Conservation (phyloP, 2,113 vertebrate species). For the Euleptes europaea region DNA sequence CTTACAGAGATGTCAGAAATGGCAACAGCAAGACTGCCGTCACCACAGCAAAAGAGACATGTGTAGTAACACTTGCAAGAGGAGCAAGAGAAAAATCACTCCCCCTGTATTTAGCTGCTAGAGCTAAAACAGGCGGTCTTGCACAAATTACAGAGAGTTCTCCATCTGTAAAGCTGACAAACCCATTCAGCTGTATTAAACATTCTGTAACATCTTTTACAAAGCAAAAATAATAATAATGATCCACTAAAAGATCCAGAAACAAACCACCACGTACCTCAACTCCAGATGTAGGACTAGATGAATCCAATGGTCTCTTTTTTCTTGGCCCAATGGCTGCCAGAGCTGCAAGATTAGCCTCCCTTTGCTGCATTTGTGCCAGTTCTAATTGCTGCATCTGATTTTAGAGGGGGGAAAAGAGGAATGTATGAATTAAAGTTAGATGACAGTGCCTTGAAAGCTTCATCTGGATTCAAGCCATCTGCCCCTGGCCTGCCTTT, state of each 20-base stretch:
- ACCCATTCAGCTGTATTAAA: background rate
- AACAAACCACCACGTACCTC: conserved; percentile 74
- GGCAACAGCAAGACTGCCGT: background rate
- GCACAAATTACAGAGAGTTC: background rate
- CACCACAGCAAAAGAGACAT: background rate
- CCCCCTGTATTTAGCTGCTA: background rate
- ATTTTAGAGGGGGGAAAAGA: conserved; percentile 45
- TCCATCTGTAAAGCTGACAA: background rate
- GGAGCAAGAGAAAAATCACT: background rate
- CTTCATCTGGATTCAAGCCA: background rate
- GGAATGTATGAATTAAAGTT: background rate
- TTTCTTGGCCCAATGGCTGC: conserved; percentile 94
- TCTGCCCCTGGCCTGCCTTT: background rate
- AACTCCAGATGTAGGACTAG: conserved; percentile 53
- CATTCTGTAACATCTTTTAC: background rate
- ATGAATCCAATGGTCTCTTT: conserved; percentile 82
- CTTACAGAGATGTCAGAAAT: background rate
- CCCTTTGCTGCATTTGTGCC: conserved; percentile 87
- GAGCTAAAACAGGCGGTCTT: background rate
- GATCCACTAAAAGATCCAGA: background rate
- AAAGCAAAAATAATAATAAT: background rate
- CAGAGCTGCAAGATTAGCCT: conserved; percentile 92
- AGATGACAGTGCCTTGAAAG: background rate
- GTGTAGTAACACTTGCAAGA: background rate
- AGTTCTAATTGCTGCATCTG: conserved; percentile 92